Evolutionary conservation across 2,113 vertebrate species (phyloP), one percentile per base, ranked within the genome.

Genomic region (Trematomus loennbergii): DNA sequence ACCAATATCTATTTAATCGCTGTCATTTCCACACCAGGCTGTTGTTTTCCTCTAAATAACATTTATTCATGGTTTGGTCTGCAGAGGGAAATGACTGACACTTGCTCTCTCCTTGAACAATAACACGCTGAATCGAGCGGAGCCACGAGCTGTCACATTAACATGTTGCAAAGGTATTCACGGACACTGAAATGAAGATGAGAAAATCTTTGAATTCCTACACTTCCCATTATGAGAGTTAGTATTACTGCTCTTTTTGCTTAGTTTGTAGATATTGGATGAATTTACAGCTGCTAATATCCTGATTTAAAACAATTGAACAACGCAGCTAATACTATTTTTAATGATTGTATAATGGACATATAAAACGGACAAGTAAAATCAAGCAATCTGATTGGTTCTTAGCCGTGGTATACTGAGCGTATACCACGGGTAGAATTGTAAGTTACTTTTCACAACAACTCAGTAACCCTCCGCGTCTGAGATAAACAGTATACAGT

Each of bases 101-200:
- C 78, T 91, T 89, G 81, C 74, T 83, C 82, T 75, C 82, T 40
- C 36, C 75, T 88, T 66, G 75, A 85, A 88, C 86, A 87, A 82
- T 90, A 87, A 92, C 68, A 66, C 11, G 20, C 60, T 79, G 79
- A 90, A 91, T 82, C 81, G 84, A 90, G 80, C 63, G 43, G 72
- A 90, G 75, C 81, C 61, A 87, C 12, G 81, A 84, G 78, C 87
- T 90, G 92, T 91, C 86, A 90, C 78, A 87, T 92, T 90, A 90
- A 83, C 86, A 89, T 86, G 78, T 88, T 75, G 59, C 48, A 74
- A 90, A 66, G 36, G 65, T 68, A 63, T 83, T 82, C 66, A 54
- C 43, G 9, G 61, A 62, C 75, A 55, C 33, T 16, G 52, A 71
- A 87, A 83, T 81, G 33, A 77, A 83, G 81, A 67, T 2, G 12